phyloP scores from a whole-genome alignment of 2,888 invertebrate species.

The Sphinx pinastri region DNA sequence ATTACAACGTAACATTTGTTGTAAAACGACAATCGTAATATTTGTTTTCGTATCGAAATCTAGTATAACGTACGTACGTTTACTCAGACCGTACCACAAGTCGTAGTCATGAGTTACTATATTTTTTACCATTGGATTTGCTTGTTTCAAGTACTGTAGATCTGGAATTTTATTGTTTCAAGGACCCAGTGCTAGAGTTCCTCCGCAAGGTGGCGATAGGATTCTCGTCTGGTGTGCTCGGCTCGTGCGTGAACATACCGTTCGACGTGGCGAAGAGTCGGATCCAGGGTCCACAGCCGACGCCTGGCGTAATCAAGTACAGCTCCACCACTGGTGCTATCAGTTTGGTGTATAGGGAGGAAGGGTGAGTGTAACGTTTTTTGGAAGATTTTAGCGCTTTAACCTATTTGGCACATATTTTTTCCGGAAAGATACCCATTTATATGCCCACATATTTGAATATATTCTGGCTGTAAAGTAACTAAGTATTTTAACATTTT shows the following conservation, averaged over 20 bases:
- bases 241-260: conserved; percentile 95
- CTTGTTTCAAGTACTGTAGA: not conserved
- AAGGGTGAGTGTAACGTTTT: conserved; percentile 87
- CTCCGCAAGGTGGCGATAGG: conserved; percentile 91
- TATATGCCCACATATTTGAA: not conserved
- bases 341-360: conserved; percentile 90
- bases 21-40: too few species aligned
- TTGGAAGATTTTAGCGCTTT: not conserved
- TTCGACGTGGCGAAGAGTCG: conserved; percentile 98
- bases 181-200: conserved; percentile 89
- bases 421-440: not conserved
- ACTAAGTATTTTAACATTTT: not conserved
- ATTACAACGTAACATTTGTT: too few species aligned
- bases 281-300: conserved; percentile 96
- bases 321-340: conserved; percentile 90
- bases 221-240: conserved; percentile 93
- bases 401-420: too few species aligned
- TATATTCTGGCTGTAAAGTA: not conserved
- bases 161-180: conserved; percentile 44
- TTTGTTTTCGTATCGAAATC: too few species aligned
- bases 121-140: not conserved
- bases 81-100: too few species aligned
- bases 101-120: too few species aligned
- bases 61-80: too few species aligned
- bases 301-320: conserved; percentile 89